A percentile compares a stretch with the other conserved stretches of the same genome.
These are phyloP conservation scores for Jordanella pulchra DNA, from an alignment of 2,797 vertebrate species.

Conservation along the genomic window DNA sequence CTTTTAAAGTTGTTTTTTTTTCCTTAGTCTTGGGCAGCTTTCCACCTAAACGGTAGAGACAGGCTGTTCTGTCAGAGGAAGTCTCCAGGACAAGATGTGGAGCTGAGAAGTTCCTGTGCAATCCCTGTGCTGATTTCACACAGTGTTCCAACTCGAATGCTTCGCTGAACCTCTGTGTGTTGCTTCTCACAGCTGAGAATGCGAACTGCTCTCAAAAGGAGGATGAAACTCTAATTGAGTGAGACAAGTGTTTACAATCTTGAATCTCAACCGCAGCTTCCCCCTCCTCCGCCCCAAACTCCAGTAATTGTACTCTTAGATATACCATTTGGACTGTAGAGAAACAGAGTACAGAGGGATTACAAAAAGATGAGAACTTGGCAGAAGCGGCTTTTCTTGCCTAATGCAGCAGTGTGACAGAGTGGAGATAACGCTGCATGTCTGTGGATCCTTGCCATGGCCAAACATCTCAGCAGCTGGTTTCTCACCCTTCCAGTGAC, in stretches of 20 bases:
- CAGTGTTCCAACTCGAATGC: slow-evolving; percentile 69
- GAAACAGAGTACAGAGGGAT: slow-evolving; percentile 6
- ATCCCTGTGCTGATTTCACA: slow-evolving; percentile 68
- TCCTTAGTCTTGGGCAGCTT: slow-evolving; percentile 27
- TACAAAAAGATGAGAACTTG: slow-evolving; percentile 25
- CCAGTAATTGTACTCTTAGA: slow-evolving; percentile 47
- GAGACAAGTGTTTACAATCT: slow-evolving; percentile 67
- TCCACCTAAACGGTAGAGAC: slow-evolving; percentile 29
- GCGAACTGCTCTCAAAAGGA: slow-evolving; percentile 70
- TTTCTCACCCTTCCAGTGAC: slow-evolving; percentile 24
- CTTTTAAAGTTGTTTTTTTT: slow-evolving; percentile 10
- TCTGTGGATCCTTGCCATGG: slow-evolving; percentile 35
- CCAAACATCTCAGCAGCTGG: slow-evolving; percentile 47
- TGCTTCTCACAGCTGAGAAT: slow-evolving; percentile 78
- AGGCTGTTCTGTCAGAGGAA: slow-evolving; percentile 57
- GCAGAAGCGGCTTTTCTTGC: slow-evolving; percentile 25
- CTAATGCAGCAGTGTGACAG: slow-evolving; percentile 28
- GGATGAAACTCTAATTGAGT: slow-evolving; percentile 57
- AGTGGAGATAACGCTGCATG: slow-evolving; percentile 28
- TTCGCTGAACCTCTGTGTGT: slow-evolving; percentile 67
- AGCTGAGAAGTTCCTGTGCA: slow-evolving; percentile 64
- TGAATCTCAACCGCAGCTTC: slow-evolving; percentile 53
- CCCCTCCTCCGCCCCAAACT: slow-evolving; percentile 17
- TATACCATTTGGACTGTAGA: slow-evolving; percentile 33
- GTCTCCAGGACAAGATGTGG: slow-evolving; percentile 73